Base-by-base conservation (phyloP, 2,113 vertebrate species). In the Aythya baeri region DNA sequence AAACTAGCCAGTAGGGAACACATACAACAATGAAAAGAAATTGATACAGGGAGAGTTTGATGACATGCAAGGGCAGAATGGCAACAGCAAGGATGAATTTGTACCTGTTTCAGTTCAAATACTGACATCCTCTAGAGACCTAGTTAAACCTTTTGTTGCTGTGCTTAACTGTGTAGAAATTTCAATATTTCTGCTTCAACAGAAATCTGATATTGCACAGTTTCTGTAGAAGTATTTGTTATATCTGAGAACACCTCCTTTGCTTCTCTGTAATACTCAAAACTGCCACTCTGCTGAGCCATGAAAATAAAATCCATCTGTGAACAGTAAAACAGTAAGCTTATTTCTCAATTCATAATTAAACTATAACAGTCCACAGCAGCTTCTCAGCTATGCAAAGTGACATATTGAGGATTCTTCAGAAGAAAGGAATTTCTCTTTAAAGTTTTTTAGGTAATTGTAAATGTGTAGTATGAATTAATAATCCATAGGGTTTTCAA, bases 111-210 rank as follows among this genome's bases (percentile, higher is more conserved):
- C 57, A 49, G 80, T 81, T 81, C 38, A n/a, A 88, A 78, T 18
- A 66, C 16, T 50, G 63, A 81, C 72, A 86, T 49, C 31, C 59
- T 71, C 49, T 0, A 1, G 80, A 88, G 88, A 86, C 17, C 22
- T 38, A 81, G 59, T 65, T 78, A 89, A 93, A 83, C 27, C 21
- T 83, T 73, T 50, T 55, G 52, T 25, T 90, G 61, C 65, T 81
- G 50, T 71, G 46, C 83, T 70, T 86, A 93, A 78, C 76, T 38
- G 54, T 66, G 73, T 63, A 83, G 70, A 67, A 38, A 65, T 57
- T 70, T 88, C 65, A 86, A 9, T 71, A 86, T 63, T 94, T 90
- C 88, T 77, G 61, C 59, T 94, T 93, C 86, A 86, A 50, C 5
- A 50, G 61, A 49, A 67, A 88, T 88, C 34, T 86, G 79, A 83